Evolutionary conservation across 2,888 invertebrate species (phyloP).

Genomic region (Nudaria mundana): DNA sequence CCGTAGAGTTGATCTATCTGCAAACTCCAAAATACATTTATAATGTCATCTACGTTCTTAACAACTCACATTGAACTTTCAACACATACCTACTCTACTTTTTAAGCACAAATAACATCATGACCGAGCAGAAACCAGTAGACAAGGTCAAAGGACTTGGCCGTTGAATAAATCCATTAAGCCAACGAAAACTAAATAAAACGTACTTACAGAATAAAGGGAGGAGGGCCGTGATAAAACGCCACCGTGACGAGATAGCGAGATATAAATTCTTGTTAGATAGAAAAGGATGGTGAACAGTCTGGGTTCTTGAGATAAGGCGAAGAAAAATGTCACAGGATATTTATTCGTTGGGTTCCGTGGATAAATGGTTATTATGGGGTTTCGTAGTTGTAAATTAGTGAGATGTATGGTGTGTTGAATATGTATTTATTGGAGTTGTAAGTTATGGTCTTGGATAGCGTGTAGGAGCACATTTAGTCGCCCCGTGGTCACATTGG

Average conservation of each 20-base stretch:
- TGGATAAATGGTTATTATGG: constrained; percentile 76
- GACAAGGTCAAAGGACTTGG: constrained; percentile 67
- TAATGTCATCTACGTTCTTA: constrained; percentile 8
- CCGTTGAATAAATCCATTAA: constrained; percentile 70
- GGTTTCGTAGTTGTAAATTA: constrained; percentile 75
- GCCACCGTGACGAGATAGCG: constrained; percentile 37
- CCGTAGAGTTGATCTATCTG: too few species aligned
- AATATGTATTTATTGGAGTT: constrained; percentile 72
- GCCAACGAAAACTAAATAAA: constrained; percentile 74
- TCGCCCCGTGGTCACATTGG: background rate
- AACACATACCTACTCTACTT: constrained; percentile 19
- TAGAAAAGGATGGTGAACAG: constrained; percentile 43
- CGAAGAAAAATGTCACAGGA: constrained; percentile 77
- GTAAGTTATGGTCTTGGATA: constrained; percentile 51
- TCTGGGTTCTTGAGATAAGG: constrained; percentile 73
- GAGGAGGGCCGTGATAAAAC: constrained; percentile 58
- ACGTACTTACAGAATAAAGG: constrained; percentile 57
- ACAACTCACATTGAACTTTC: constrained; percentile 8
- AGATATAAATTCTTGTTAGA: constrained; percentile 20
- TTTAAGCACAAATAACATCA: constrained; percentile 17
- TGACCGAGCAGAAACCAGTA: constrained; percentile 38
- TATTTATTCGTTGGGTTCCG: constrained; percentile 66
- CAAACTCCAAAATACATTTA: constrained; percentile 13
- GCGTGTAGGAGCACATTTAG: constrained; percentile 15
- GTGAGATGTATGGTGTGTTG: constrained; percentile 75